These are phyloP conservation scores for Hippocampus guttulatus DNA, from an alignment of 2,113 vertebrate species.

Conservation along the genomic window DNA sequence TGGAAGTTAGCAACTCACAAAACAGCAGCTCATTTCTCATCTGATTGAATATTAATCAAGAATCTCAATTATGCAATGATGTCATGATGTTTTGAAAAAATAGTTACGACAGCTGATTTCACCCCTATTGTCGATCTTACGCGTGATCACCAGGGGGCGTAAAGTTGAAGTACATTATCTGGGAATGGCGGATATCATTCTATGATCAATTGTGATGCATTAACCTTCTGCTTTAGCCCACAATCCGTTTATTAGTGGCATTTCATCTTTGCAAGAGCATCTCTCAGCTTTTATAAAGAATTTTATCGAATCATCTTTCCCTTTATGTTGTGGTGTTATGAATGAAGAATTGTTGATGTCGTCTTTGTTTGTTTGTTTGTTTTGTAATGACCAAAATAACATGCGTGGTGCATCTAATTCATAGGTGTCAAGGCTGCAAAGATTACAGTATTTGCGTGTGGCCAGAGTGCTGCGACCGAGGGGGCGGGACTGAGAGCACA, in stretches of 20 bases:
- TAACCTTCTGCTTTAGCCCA: background rate
- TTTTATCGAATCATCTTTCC: too few relatives aligned
- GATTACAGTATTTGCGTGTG: background rate
- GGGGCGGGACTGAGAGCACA: constrained; percentile 53
- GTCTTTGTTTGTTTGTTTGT: too few relatives aligned
- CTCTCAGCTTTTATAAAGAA: background rate
- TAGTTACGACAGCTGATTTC: background rate
- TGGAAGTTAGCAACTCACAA: background rate
- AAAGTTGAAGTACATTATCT: background rate
- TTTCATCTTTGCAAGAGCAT: background rate
- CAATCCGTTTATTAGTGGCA: background rate
- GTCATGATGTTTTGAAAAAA: too few relatives aligned
- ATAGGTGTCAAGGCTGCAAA: background rate
- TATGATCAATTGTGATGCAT: background rate
- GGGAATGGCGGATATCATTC: background rate
- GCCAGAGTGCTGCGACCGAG: constrained; percentile 36
- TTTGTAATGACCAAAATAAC: background rate
- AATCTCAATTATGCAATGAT: too few relatives aligned
- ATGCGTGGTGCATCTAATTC: background rate
- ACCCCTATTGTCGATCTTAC: background rate
- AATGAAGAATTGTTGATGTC: too few relatives aligned
- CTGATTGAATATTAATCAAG: too few relatives aligned
- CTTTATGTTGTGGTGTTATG: too few relatives aligned
- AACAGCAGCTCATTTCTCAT: background rate
- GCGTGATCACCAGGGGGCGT: background rate